These are phyloP conservation scores for Megaleporinus macrocephalus DNA, from an alignment of 2,113 vertebrate genomes.

Conservation along the genomic window DNA sequence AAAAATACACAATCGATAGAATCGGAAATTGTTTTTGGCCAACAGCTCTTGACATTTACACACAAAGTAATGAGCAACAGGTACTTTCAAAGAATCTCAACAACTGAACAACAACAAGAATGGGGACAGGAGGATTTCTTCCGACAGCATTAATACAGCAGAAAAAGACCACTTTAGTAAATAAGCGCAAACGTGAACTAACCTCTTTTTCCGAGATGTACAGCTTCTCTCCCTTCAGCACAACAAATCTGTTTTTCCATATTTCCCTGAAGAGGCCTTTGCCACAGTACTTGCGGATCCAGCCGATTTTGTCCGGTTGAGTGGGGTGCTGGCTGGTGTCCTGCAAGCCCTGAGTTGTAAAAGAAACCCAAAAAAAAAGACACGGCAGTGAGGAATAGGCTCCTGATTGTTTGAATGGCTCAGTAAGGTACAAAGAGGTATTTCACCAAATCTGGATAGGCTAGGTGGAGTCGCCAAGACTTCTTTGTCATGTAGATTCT, in stretches of 20 bases:
- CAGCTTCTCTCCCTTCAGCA: slow-evolving; percentile 91
- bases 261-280: slow-evolving; percentile 96
- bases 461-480: slow-evolving; percentile 13
- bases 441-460: slow-evolving; percentile 1
- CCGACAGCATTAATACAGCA: too few species aligned
- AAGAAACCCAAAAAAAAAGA: slow-evolving; percentile 14
- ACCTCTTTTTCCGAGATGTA: slow-evolving; percentile 95
- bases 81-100: not conserved
- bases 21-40: too few species aligned
- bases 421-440: slow-evolving; percentile 43
- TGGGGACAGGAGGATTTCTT: too few species aligned
- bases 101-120: too few species aligned
- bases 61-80: not conserved
- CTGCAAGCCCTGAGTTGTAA: slow-evolving; percentile 77
- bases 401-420: slow-evolving; percentile 13
- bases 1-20: too few species aligned
- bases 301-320: slow-evolving; percentile 90
- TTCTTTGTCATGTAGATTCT: slow-evolving; percentile 67
- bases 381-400: slow-evolving; percentile 4
- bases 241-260: slow-evolving; percentile 94
- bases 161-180: not conserved
- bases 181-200: slow-evolving; percentile 48
- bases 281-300: slow-evolving; percentile 95
- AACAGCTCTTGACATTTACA: too few species aligned
- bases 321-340: slow-evolving; percentile 78